phyloP scores from a whole-genome alignment of 1,140 invertebrate species.

The Semibalanus balanoides region DNA sequence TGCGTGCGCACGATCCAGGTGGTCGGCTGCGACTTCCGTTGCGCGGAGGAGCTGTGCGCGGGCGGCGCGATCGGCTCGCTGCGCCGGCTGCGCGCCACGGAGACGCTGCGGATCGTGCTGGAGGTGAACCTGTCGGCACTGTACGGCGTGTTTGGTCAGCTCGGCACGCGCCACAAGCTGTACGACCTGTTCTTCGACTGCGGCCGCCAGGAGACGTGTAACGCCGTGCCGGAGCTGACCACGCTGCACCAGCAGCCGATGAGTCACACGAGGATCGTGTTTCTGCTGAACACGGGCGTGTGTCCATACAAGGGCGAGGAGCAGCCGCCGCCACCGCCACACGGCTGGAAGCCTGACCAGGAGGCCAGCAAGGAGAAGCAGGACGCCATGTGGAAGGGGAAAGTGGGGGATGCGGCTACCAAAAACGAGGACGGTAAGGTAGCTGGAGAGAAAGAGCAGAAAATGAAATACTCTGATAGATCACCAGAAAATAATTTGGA shows the following conservation, averaged over 20 bases:
- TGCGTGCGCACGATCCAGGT: neutral
- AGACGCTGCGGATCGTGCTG: neutral
- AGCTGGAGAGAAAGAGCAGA: too few species aligned
- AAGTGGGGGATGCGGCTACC: neutral
- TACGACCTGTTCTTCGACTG: neutral
- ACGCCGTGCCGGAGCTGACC: neutral
- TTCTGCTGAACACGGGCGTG: neutral
- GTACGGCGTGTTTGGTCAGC: neutral
- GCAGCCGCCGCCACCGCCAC: too few species aligned
- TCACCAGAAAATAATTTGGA: too few species aligned
- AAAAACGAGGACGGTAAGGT: neutral
- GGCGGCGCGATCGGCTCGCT: neutral
- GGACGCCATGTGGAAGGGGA: neutral
- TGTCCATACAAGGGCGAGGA: neutral
- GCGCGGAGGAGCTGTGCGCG: neutral
- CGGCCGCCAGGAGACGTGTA: neutral
- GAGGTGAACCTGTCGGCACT: neutral
- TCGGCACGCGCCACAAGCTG: neutral
- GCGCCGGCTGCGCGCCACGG: neutral
- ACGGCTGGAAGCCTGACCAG: neutral
- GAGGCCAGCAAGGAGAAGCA: neutral
- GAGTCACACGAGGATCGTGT: neutral
- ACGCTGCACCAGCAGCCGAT: neutral
- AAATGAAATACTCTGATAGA: too few species aligned
- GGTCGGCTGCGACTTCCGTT: neutral